These are phyloP conservation scores for Pica pica DNA, from an alignment of 2,113 vertebrate species.

Conservation along the genomic window DNA sequence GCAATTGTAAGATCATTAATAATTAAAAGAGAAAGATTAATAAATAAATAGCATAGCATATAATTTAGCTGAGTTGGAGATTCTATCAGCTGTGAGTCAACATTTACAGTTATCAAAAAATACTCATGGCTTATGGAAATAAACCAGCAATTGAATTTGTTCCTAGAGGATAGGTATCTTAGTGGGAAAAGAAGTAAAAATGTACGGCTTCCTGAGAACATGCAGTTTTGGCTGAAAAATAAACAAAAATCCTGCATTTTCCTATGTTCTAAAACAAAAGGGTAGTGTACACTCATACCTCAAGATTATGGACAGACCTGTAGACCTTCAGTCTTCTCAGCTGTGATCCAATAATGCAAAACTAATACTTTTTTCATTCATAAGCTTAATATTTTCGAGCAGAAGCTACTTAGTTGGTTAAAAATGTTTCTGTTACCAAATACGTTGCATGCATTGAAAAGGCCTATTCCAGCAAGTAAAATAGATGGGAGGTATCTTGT, in stretches of 20 bases:
- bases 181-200: neutral
- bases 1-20: neutral
- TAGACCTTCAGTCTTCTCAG: neutral
- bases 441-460: neutral
- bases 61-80: neutral
- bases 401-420: neutral
- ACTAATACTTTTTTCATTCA: neutral
- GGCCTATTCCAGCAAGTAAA: neutral
- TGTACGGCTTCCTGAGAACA: neutral
- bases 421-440: neutral
- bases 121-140: neutral
- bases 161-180: neutral
- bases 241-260: neutral
- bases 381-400: neutral
- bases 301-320: neutral
- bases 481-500: neutral
- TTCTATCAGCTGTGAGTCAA: conserved; percentile 27
- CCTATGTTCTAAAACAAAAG: neutral
- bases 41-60: conserved; percentile 31
- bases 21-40: conserved; percentile 32
- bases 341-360: neutral
- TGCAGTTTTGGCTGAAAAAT: neutral
- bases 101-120: conserved; percentile 2
- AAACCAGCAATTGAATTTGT: neutral
- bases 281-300: neutral